Conservation (phyloP, 2,888 invertebrate species). For the Hirtodrosophila duncani region DNA sequence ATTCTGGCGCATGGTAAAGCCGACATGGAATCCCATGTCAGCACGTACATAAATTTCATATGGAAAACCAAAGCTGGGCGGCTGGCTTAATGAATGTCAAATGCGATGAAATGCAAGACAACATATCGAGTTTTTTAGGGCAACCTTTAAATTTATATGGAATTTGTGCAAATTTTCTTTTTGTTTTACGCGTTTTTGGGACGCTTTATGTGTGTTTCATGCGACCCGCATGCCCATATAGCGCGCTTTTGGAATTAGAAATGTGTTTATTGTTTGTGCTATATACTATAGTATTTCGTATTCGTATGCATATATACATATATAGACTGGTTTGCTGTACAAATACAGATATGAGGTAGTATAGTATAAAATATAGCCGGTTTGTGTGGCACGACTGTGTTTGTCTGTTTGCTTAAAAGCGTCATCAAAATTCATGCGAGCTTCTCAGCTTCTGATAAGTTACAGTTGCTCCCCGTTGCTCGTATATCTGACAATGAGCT, state of each 20-base stretch:
- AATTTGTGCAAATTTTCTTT: slow-evolving; percentile 24
- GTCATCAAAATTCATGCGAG: slow-evolving; percentile 19
- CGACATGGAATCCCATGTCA: slow-evolving; percentile 22
- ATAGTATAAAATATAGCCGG: too few species aligned
- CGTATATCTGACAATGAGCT: neutral
- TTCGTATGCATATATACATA: neutral
- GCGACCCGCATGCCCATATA: slow-evolving; percentile 30
- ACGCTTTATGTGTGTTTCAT: slow-evolving; percentile 36
- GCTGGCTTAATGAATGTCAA: slow-evolving; percentile 24
- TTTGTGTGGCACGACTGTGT: too few species aligned
- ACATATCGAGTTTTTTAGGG: slow-evolving; percentile 11
- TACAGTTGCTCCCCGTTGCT: neutral
- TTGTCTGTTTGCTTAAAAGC: slow-evolving; percentile 9
- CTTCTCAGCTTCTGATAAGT: slow-evolving; percentile 4
- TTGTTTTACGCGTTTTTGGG: slow-evolving; percentile 13
- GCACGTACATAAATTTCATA: too few species aligned
- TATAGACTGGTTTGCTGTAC: slow-evolving; percentile 33
- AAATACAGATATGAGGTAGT: too few species aligned
- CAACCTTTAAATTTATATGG: slow-evolving; percentile 16
- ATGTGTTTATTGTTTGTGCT: slow-evolving; percentile 37
- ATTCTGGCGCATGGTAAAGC: slow-evolving; percentile 16
- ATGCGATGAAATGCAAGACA: slow-evolving; percentile 28
- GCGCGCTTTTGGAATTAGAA: slow-evolving; percentile 38
- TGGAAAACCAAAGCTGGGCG: slow-evolving; percentile 12
- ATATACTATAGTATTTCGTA: slow-evolving; percentile 22